phyloP scores from a whole-genome alignment of 2,797 vertebrate genomes.

The Rhinatrema bivittatum region DNA sequence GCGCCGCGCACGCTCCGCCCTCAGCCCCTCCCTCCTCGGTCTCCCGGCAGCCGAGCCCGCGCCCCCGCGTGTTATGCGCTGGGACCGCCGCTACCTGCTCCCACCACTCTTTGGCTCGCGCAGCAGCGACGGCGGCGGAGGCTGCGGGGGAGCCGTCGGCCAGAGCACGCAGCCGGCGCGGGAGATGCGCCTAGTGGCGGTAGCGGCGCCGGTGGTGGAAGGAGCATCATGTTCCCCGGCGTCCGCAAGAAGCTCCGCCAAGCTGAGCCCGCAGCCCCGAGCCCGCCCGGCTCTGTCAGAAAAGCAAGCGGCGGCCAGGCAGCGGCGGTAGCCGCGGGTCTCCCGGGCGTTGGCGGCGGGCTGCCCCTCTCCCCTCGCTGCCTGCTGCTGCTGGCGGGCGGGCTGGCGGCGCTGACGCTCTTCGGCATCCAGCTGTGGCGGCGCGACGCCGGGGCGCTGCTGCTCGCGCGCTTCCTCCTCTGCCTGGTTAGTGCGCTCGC shows the following conservation, averaged over 20 bases:
- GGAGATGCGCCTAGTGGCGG: constrained; percentile 34
- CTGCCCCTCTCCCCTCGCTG: background rate
- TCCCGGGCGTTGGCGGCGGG: too few relatives aligned
- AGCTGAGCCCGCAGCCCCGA: background rate
- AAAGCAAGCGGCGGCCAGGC: too few relatives aligned
- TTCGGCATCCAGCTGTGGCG: background rate
- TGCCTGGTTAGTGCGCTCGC: constrained; percentile 40
- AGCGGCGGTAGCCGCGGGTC: too few relatives aligned
- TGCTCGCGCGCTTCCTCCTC: constrained; percentile 35
- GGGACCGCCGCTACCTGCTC: background rate
- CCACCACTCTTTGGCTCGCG: constrained; percentile 8
- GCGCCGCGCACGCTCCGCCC: too few relatives aligned
- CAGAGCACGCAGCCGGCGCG: too few relatives aligned
- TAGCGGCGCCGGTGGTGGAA: constrained; percentile 1
- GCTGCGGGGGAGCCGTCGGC: background rate
- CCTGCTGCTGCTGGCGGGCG: constrained; percentile 2
- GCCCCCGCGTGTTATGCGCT: background rate
- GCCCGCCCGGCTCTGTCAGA: background rate
- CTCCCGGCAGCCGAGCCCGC: background rate
- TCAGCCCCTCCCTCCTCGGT: background rate
- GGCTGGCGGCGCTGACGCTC: constrained; percentile 2
- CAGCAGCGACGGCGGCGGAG: background rate
- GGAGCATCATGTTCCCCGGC: too few relatives aligned
- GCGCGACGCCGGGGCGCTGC: constrained; percentile 19
- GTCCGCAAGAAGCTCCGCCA: too few relatives aligned